Base-by-base conservation (phyloP, 2,888 invertebrate genomes). In the Tenthredo mesomela region DNA sequence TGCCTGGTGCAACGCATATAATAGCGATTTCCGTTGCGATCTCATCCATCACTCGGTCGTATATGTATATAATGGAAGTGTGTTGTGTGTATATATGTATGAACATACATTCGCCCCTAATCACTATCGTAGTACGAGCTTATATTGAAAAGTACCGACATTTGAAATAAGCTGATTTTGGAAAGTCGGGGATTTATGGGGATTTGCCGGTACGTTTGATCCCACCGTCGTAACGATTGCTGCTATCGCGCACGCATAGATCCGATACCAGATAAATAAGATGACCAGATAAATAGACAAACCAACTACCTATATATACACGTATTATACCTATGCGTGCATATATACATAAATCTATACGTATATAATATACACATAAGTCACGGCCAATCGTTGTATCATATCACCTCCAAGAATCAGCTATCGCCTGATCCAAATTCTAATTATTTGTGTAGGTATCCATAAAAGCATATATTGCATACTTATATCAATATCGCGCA, bases 81-180 rank as follows among this genome's bases (percentile, higher is more conserved):
- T 29, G 37, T 33, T 12, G 71, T 7, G 40, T 75, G 43, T 71
- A 40, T 61, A 80, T 29, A 65, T 47, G 33, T 70, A 25, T 37
- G 47, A 67, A n/a, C n/a, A n/a, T n/a, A 50, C 25, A 25, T 58
- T 33, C 40, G 54, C 21, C 84, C 84, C 82, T 82, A 58, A 85
- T 82, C 84, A 85, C 84, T 82, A 85, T 80, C 84, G 70, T 71
- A 70, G 82, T 80, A 85, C 82, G 82, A 85, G 84, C 70, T 85
- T 85, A 82, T 80, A 85, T 85, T 80, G 84, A 85, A 85, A 85
- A 82, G 84, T 78, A 80, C 84, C 84, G 84, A 85, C 84, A 85
- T 85, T 85, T 85, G 70, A 85, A 85, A 85, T 82, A 85, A 78
- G 84, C 82, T 85, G 84, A 85, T 85, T 85, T 85, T 85, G 82